Conservation (phyloP, 2,797 vertebrate species). For the Mormyrus proboscirostris region DNA sequence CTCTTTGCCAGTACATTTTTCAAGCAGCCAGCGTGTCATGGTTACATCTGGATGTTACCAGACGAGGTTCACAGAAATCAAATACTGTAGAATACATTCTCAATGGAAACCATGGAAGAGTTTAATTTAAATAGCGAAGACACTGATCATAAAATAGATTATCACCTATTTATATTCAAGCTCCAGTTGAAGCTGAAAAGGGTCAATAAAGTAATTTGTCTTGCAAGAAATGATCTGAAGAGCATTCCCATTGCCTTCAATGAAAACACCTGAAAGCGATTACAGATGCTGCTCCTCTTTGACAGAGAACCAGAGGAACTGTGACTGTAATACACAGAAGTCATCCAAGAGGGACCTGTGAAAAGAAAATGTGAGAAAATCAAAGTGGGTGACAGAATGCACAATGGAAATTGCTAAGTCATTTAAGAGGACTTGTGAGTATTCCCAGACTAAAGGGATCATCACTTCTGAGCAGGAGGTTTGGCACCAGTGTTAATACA, state of each 20-base stretch:
- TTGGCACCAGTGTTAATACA: background rate
- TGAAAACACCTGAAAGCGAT: background rate
- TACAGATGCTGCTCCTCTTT: background rate
- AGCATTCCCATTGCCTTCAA: background rate
- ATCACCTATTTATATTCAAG: background rate
- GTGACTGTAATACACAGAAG: background rate
- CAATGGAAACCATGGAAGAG: background rate
- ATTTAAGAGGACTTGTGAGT: background rate
- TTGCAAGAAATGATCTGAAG: background rate
- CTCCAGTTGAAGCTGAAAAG: background rate
- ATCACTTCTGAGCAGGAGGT: background rate
- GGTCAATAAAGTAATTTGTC: background rate
- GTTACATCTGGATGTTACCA: background rate
- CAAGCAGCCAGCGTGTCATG: background rate
- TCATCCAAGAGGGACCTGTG: background rate
- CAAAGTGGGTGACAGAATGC: background rate
- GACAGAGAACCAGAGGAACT: background rate
- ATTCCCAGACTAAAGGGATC: background rate
- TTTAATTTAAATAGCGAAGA: background rate
- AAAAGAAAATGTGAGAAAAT: background rate
- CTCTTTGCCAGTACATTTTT: background rate
- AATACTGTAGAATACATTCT: background rate
- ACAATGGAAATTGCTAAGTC: background rate
- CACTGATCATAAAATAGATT: background rate
- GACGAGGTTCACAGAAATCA: background rate